Evolutionary conservation across 2,797 vertebrate species (phyloP).

Genomic region (Gallinago solitaria): DNA sequence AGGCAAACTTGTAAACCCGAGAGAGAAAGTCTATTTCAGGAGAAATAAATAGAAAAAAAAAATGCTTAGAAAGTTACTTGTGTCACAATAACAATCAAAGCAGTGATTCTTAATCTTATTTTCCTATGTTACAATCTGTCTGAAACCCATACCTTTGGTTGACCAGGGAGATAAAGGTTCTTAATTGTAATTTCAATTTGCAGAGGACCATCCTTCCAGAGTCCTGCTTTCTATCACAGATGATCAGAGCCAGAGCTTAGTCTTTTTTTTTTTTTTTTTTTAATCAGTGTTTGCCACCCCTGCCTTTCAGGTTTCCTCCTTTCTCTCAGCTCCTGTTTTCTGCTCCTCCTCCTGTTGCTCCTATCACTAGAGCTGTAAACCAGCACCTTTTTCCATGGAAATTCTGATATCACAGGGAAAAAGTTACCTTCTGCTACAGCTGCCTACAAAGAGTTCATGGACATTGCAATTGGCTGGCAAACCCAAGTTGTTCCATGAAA

Average conservation of each 20-base stretch:
- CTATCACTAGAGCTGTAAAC: not conserved
- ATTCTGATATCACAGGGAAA: not conserved
- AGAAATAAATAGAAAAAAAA: not conserved
- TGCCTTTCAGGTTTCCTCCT: not conserved
- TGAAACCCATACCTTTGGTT: not conserved
- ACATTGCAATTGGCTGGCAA: not conserved
- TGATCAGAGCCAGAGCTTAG: not conserved
- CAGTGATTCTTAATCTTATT: not conserved
- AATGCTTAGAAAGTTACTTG: not conserved
- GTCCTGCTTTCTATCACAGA: not conserved
- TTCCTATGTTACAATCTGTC: not conserved
- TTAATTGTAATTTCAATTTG: not conserved
- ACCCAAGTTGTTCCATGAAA: not conserved
- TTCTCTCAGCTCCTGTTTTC: not conserved
- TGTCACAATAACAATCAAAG: not conserved
- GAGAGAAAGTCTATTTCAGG: not conserved
- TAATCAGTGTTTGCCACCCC: not conserved
- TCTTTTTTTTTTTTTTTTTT: not conserved
- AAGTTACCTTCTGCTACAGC: not conserved
- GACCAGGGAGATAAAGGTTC: not conserved
- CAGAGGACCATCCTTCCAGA: not conserved
- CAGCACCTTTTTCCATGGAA: slow-evolving; percentile 20
- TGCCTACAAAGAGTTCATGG: not conserved
- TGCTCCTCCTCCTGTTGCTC: not conserved
- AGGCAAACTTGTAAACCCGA: not conserved